Evolutionary conservation across 2,888 invertebrate species (phyloP).

Genomic region (Xestia xanthographa): DNA sequence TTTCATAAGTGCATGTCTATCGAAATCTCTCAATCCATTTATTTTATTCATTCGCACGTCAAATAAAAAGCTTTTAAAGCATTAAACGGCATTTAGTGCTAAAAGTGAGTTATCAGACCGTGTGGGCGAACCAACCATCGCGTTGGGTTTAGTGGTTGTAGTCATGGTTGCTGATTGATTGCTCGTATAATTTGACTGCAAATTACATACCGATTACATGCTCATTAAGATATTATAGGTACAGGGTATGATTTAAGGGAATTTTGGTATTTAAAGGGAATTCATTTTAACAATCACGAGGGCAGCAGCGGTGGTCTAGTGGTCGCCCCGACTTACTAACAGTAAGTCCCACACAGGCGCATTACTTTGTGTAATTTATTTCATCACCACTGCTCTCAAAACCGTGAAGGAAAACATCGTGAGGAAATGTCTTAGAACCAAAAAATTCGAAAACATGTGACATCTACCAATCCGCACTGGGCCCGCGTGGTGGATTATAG

Average conservation of each 20-base stretch:
- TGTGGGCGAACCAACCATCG: background rate
- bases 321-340: too few relatives aligned
- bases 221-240: background rate
- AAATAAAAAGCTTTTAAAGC: conserved; percentile 46
- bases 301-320: too few relatives aligned
- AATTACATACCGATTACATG: background rate
- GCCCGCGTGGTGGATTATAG: too few relatives aligned
- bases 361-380: too few relatives aligned
- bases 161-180: background rate
- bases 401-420: too few relatives aligned
- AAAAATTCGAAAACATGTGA: too few relatives aligned
- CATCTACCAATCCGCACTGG: too few relatives aligned
- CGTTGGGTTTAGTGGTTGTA: conserved; percentile 6
- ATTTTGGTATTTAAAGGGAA: background rate
- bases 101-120: conserved; percentile 27
- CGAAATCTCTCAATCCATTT: background rate
- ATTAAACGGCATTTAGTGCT: conserved; percentile 23
- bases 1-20: background rate
- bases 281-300: too few relatives aligned
- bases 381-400: too few relatives aligned
- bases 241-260: background rate
- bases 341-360: too few relatives aligned
- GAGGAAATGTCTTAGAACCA: too few relatives aligned
- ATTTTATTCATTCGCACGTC: conserved; percentile 15
- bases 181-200: background rate